Evolutionary conservation across 2,113 vertebrate genomes (phyloP), one percentile per base, ranked within the genome.

Genomic region (Gadus chalcogrammus): DNA sequence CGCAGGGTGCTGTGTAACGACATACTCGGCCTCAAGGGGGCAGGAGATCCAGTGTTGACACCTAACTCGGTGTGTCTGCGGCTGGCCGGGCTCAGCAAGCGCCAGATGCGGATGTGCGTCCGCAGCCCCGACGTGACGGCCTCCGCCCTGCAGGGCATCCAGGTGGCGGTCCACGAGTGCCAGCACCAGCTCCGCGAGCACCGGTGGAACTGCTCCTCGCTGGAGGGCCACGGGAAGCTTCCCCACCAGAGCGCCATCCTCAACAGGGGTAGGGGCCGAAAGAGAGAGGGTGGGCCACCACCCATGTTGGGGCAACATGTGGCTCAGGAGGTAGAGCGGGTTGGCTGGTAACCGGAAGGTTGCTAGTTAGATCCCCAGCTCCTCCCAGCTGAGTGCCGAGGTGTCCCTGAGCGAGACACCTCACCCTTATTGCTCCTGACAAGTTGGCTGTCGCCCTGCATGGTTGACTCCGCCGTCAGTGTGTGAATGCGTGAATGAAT

Each of bases 61-160:
- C 93, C 95, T 72, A 95, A 97, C 89, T 93, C 94, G 0, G 94
- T 96, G 68, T 96, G 95, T 76, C 79, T 96, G 89, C 92, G 88
- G 69, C 84, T 91, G 86, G 89, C 88, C 4, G 95, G 95, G 74
- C 89, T 97, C 74, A 96, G 92, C 82, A 96, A 94, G 81, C 91
- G 94, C 59, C 95, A 97, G 80, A 90, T 95, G 82, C 91, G 94
- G 67, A 91, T 97, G 82, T 97, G 95, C 75, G 87, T 94, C 61
- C 92, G 94, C 55, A 95, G 92, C 83, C 95, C 95, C 1, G 95
- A 96, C 80, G 95, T 94, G 72, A 96, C 94, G 0, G 95, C 95
- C 72, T 95, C 95, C 0, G 95, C 95, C 27, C 91, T 97, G n/a
- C 95, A 97, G 84, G 95, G 95, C 69, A 92, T 97, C 81, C 95